Base-by-base conservation (phyloP, 2,888 invertebrate genomes). In the Cataglyphis altisquamis region DNA sequence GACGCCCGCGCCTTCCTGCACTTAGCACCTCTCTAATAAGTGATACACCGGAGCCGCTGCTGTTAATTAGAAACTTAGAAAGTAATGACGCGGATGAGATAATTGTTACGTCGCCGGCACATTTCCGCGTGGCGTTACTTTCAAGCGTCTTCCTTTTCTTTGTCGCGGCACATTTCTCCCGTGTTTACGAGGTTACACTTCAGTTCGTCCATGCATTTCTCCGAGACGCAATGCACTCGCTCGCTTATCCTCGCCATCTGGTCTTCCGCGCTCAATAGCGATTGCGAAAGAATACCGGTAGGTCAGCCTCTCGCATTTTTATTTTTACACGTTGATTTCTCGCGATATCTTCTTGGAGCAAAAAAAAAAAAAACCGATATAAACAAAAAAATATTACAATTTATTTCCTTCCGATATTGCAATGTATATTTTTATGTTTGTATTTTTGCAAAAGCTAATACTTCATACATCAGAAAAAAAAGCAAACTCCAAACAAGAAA, bases 41-140 rank as follows among this genome's bases (percentile, higher is more conserved):
- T 45, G 74, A 78, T 78, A 45, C 41, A n/a, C 52, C 60, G 78
- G 5, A 29, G 41, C 21, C 57, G 57, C 73, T 18, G 32, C 21
- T 41, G 74, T 80, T 78, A 80, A 80, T 80, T 80, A 80, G 78
- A 80, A 80, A 80, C 78, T 80, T 80, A 80, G 78, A 74, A 80
- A 80, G 78, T 80, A 80, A 80, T 80, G 78, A 80, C 78, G 78
- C 60, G 78, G 74, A 74, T 80, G 78, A 80, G 74, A 80, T 80
- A 80, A 80, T 80, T 80, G 78, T 80, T 80, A 80, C 78, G 60
- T 80, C 78, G 78, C 45, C 74, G 45, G 10, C 52, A 60, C 52
- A 60, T 80, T 80, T 80, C 78, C 78, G 78, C 74, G 60, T 80
- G 78, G 78, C 74, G 78, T 78, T 78, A 78, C 74, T 78, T 78